Conservation (phyloP, 2,113 vertebrate species). For the Seriola dumerili region DNA sequence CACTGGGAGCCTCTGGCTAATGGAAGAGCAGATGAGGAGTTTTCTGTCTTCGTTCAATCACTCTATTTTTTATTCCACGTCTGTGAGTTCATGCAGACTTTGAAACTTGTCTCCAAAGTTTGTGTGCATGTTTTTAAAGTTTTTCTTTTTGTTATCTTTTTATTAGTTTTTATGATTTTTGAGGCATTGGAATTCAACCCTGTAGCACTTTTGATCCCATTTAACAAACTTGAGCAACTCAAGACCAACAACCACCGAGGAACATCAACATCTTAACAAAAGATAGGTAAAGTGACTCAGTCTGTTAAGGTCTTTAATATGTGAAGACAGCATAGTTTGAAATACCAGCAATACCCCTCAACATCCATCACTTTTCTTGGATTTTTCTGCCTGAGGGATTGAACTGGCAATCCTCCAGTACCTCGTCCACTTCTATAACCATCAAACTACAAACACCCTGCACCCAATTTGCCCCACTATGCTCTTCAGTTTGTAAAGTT, state of each 20-base stretch:
- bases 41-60: slow-evolving; percentile 32
- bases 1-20: slow-evolving; percentile 39
- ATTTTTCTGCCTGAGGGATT: slow-evolving; percentile 48
- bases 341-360: slow-evolving; percentile 20
- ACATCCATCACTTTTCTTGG: slow-evolving; percentile 18
- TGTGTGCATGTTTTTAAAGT: not conserved
- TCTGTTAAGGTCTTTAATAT: not conserved
- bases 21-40: slow-evolving; percentile 17
- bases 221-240: not conserved
- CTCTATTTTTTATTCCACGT: slow-evolving; percentile 3
- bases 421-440: slow-evolving; percentile 61
- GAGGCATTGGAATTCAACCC: not conserved
- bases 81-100: slow-evolving; percentile 23
- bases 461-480: slow-evolving; percentile 42
- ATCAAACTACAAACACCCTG: slow-evolving; percentile 59
- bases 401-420: slow-evolving; percentile 56
- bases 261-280: not conserved
- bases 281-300: not conserved
- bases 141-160: not conserved
- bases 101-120: slow-evolving; percentile 21
- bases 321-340: slow-evolving; percentile 29
- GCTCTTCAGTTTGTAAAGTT: slow-evolving; percentile 50
- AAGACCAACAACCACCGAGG: not conserved
- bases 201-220: not conserved
- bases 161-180: not conserved